These are phyloP conservation scores for Myioborus melanocephalus DNA, from an alignment of 2,797 vertebrate genomes.

Conservation along the genomic window DNA sequence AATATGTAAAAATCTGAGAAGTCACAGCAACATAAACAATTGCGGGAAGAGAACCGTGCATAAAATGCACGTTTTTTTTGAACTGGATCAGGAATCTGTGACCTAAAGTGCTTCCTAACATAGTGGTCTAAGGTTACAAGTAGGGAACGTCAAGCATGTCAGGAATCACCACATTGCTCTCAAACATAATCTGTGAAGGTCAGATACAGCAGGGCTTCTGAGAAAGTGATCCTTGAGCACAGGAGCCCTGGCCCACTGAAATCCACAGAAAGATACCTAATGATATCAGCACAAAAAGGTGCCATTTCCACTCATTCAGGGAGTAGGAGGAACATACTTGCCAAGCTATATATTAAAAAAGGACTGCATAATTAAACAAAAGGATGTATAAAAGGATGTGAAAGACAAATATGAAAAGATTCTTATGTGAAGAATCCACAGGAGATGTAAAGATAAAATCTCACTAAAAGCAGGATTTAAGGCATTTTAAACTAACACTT, in stretches of 20 bases:
- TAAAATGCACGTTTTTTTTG: neutral
- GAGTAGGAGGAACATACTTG: neutral
- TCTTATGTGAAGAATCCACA: neutral
- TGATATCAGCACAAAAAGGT: neutral
- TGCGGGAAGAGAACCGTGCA: neutral
- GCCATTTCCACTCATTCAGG: neutral
- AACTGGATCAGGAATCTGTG: slow-evolving; percentile 1
- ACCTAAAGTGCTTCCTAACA: slow-evolving; percentile 16
- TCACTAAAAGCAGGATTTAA: neutral
- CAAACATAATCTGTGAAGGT: neutral
- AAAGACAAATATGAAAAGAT: neutral
- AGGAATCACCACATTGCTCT: slow-evolving; percentile 16
- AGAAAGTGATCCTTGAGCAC: neutral
- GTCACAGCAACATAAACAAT: neutral
- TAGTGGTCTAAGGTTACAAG: slow-evolving; percentile 22
- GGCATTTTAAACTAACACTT: neutral
- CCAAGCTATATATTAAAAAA: neutral
- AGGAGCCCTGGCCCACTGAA: neutral
- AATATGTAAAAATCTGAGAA: neutral
- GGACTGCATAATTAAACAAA: neutral
- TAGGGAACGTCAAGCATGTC: slow-evolving; percentile 25
- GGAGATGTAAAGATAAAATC: neutral
- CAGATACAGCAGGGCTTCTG: neutral
- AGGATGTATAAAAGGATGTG: neutral
- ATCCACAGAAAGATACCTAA: neutral